These are phyloP conservation scores for Lemur catta DNA, from an alignment of 2,797 vertebrate species.

Conservation along the genomic window DNA sequence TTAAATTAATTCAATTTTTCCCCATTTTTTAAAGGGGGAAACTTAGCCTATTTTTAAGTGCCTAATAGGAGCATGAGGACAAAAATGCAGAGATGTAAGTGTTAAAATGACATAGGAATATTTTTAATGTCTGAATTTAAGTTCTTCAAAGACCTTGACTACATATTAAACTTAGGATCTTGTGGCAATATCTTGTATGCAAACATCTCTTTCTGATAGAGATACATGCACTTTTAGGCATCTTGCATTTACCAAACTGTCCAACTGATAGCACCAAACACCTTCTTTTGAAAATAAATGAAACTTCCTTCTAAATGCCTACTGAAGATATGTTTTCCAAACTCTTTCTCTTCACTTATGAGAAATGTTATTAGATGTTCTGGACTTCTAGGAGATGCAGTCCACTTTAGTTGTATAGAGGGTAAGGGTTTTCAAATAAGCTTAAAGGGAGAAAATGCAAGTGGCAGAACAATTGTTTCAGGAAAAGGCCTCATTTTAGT, in stretches of 20 bases:
- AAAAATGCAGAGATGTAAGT: not conserved
- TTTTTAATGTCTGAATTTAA: constrained; percentile 31
- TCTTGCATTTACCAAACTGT: not conserved
- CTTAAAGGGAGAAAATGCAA: not conserved
- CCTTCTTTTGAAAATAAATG: not conserved
- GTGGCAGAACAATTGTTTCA: not conserved
- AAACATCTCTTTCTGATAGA: not conserved
- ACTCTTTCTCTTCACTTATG: not conserved
- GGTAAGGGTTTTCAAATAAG: not conserved
- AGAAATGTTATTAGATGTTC: not conserved
- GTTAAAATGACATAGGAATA: not conserved
- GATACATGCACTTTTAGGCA: not conserved
- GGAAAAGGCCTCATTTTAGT: not conserved
- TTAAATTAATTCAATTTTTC: not conserved
- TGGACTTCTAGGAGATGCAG: not conserved
- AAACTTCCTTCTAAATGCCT: not conserved
- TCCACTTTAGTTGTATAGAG: not conserved
- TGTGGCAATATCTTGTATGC: not conserved
- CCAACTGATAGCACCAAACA: not conserved
- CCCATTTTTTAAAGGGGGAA: not conserved
- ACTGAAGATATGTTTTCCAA: not conserved
- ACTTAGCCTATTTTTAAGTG: not conserved
- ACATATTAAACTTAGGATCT: not conserved
- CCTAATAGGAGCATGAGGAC: not conserved
- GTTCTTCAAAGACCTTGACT: not conserved